These are phyloP conservation scores for Lordiphosa andalusiaca DNA, from an alignment of 2,888 invertebrate genomes.

Conservation along the genomic window DNA sequence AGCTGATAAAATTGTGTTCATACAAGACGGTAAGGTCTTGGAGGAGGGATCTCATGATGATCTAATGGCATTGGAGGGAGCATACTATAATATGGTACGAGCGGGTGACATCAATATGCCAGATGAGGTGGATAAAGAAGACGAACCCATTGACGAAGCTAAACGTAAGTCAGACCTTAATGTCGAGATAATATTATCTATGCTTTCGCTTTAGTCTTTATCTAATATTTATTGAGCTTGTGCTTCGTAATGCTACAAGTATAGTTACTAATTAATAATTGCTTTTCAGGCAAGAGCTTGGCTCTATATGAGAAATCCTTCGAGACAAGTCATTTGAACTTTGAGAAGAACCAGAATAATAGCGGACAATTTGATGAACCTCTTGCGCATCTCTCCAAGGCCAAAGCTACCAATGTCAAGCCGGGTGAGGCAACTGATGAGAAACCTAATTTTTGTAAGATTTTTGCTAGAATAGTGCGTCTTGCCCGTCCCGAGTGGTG, in stretches of 20 bases:
- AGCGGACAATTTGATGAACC: constrained; percentile 71
- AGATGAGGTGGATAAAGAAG: constrained; percentile 57
- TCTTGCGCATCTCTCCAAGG: constrained; percentile 30
- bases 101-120: constrained; percentile 75
- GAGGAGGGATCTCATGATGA: constrained; percentile 89
- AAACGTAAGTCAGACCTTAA: constrained; percentile 58
- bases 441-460: constrained; percentile 77
- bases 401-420: constrained; percentile 47
- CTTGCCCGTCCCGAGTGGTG: constrained; percentile 86
- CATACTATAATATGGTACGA: constrained; percentile 86
- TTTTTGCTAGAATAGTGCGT: constrained; percentile 83
- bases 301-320: constrained; percentile 78
- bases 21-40: constrained; percentile 86
- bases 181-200: not conserved
- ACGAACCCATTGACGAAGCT: constrained; percentile 58
- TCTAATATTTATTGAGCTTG: too few species aligned
- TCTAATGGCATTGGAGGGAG: constrained; percentile 84
- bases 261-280: too few species aligned
- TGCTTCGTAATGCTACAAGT: too few species aligned
- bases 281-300: constrained; percentile 70
- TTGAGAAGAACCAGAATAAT: constrained; percentile 78
- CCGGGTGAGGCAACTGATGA: constrained; percentile 18
- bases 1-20: constrained; percentile 86
- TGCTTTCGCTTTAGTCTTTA: too few species aligned
- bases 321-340: constrained; percentile 76